Base-by-base conservation (phyloP, 1,140 invertebrate species). In the Trichonephila inaurata region DNA sequence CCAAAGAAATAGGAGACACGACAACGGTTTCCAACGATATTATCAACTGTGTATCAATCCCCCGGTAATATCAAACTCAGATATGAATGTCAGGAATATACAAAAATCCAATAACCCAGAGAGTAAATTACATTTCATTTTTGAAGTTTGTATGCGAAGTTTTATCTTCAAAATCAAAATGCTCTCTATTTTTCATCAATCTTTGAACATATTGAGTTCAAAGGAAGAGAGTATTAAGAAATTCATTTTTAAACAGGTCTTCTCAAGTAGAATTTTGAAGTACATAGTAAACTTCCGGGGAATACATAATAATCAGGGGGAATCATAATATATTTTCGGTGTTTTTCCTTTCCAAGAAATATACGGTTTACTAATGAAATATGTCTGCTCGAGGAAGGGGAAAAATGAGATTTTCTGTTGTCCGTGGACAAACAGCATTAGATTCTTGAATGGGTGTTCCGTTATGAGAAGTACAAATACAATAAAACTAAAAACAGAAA, bases 391-490 rank as follows among this genome's bases (percentile, higher is more conserved):
- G 60, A 24, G 24, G 44, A 19, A 58, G 21, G n/a, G n/a, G 44
- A 89, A 61, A 69, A 60, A 82, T 82, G 58, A 81, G 69, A 91
- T 81, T 81, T 81, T 82, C 21, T 91, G 72, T 91, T 91, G 69
- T 91, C 89, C 19, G 64, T 81, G 72, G 61, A 82, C 89, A 91
- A 91, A 91, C 40, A 91, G 77, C 89, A 91, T 91, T 91, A 91
- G 89, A 91, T 91, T 82, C 89, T 91, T 91, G 69, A 91, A 69
- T 91, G 62, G 89, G 89, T 91, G 89, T 82, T 91, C 77, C 24
- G 16, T 91, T 91, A 91, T 91, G 51, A 61, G 89, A 91, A 91
- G 89, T 60, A 51, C 89, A 81, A 91, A 91, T 82, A 91, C 89
- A 91, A 91, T 91, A 91, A 81, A 85, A 81, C 28, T 91, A 62